Conservation (phyloP, 1,140 invertebrate genomes). For the Mya arenaria region DNA sequence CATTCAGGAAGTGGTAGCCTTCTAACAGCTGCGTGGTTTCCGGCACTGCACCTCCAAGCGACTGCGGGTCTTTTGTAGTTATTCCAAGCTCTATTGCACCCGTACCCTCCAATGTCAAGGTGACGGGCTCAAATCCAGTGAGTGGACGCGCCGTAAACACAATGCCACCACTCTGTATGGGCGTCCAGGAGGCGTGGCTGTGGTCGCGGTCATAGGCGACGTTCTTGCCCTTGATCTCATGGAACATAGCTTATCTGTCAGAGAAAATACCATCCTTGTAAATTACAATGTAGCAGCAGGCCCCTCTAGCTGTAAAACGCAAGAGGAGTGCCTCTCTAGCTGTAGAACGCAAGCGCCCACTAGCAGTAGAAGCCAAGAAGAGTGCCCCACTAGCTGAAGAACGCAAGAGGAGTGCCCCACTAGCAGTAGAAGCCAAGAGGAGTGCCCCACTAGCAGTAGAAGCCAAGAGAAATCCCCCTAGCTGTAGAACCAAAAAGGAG, state of each 20-base stretch:
- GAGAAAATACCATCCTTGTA: too few species aligned
- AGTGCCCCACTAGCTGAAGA: too few species aligned
- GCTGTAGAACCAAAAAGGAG: too few species aligned
- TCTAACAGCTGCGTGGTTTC: neutral
- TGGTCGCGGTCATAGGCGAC: conserved; percentile 2
- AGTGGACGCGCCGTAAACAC: neutral
- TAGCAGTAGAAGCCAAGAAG: too few species aligned
- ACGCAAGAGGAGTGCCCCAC: too few species aligned
- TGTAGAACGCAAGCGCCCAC: too few species aligned
- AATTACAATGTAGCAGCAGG: too few species aligned
- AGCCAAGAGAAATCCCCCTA: too few species aligned
- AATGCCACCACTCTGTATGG: conserved; percentile 22
- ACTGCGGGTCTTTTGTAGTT: neutral
- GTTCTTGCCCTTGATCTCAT: conserved; percentile 34
- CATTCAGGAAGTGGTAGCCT: conserved; percentile 31
- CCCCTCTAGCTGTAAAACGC: too few species aligned
- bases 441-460: too few species aligned
- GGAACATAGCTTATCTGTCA: conserved; percentile 45
- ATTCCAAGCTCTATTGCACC: conserved; percentile 40
- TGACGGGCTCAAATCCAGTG: neutral
- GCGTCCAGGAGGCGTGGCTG: conserved; percentile 12
- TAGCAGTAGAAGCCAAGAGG: too few species aligned
- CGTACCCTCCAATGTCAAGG: conserved; percentile 20
- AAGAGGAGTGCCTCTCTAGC: too few species aligned
- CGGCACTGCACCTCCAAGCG: neutral